Evolutionary conservation across 2,888 invertebrate genomes (phyloP).

Genomic region (Drosophila recens): DNA sequence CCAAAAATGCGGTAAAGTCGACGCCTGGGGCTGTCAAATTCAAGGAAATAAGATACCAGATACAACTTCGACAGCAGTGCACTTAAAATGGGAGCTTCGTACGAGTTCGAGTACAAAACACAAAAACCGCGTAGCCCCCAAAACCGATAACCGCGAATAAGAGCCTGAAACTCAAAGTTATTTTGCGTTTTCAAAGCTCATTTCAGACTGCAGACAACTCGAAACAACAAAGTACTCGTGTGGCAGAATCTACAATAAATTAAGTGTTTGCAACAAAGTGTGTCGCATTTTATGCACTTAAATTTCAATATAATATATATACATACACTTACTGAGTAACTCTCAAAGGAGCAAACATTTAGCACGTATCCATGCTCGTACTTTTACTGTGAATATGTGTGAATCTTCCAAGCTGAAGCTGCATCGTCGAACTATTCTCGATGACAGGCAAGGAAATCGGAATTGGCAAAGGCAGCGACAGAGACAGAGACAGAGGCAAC

Average conservation of each 20-base stretch:
- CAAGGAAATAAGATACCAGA: slow-evolving; percentile 1
- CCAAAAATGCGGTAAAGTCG: slow-evolving; percentile 1
- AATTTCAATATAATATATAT: background rate
- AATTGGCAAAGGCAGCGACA: background rate
- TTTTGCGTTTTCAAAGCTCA: slow-evolving; percentile 50
- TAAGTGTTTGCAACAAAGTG: slow-evolving; percentile 29
- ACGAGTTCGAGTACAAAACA: background rate
- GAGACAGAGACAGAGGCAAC: background rate
- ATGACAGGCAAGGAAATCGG: background rate
- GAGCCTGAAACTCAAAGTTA: slow-evolving; percentile 47
- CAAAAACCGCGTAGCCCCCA: slow-evolving; percentile 22
- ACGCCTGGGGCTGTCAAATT: background rate
- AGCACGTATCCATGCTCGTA: background rate
- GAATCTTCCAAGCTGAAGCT: background rate
- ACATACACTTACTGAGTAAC: background rate
- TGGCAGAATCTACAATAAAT: slow-evolving; percentile 33
- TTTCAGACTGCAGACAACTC: slow-evolving; percentile 20
- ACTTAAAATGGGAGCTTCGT: slow-evolving; percentile 17
- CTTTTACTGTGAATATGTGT: background rate
- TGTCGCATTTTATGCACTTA: slow-evolving; percentile 1
- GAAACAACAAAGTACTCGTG: slow-evolving; percentile 13
- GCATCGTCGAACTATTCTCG: background rate
- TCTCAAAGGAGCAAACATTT: background rate
- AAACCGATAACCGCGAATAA: slow-evolving; percentile 20
- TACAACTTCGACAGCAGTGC: slow-evolving; percentile 20